Evolutionary conservation across 2,888 invertebrate genomes (phyloP).

Genomic region (Acrobasis repandana): DNA sequence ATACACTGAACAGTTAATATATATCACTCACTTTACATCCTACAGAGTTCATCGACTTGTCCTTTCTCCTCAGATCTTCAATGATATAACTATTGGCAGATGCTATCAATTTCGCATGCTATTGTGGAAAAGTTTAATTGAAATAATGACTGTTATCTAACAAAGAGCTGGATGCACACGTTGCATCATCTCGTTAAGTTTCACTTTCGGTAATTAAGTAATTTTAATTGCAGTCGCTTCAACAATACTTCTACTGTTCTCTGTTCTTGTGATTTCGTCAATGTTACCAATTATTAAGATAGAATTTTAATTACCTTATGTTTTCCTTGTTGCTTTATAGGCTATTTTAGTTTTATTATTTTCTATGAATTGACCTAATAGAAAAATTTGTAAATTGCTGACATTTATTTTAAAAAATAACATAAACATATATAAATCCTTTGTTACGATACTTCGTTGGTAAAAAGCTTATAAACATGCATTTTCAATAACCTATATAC

Average conservation of each 20-base stretch:
- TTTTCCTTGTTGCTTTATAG: no score
- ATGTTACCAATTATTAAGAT: neutral
- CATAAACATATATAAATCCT: no score
- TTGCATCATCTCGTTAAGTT: constrained; percentile 38
- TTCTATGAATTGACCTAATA: no score
- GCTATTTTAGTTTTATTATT: no score
- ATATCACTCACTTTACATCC: constrained; percentile 30
- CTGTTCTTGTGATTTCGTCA: neutral
- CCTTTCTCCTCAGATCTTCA: constrained; percentile 33
- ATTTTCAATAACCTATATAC: no score
- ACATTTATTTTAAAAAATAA: no score
- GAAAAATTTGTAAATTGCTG: no score
- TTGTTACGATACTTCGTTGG: no score
- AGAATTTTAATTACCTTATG: no score
- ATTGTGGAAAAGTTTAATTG: constrained; percentile 43
- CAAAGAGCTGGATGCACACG: constrained; percentile 42
- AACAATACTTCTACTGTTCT: neutral
- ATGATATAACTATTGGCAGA: constrained; percentile 35
- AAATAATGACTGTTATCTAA: constrained; percentile 51
- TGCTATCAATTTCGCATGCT: constrained; percentile 39
- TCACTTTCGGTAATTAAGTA: constrained; percentile 25
- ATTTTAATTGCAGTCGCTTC: constrained; percentile 15
- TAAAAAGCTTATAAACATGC: no score
- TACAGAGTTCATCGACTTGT: constrained; percentile 36
- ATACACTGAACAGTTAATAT: constrained; percentile 37